These are phyloP conservation scores for Sinella curviseta DNA, from an alignment of 1,140 invertebrate species.

Conservation along the genomic window DNA sequence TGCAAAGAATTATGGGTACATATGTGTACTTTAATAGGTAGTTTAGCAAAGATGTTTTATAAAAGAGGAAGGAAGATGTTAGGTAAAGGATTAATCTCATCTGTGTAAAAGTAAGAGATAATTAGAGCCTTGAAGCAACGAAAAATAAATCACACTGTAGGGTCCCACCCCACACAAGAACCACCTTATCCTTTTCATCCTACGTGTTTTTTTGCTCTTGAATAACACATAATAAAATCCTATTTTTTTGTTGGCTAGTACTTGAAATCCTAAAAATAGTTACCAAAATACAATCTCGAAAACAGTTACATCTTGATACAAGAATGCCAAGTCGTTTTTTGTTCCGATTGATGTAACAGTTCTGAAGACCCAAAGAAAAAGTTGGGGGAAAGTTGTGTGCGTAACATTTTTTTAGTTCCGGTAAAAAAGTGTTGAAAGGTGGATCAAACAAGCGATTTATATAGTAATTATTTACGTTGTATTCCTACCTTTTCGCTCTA, in stretches of 20 bases:
- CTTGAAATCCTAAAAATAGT: background rate
- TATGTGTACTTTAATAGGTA: background rate
- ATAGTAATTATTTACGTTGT: too few relatives aligned
- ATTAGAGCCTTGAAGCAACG: background rate
- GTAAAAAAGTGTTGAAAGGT: background rate
- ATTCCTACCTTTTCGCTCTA: too few relatives aligned
- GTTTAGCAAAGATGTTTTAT: background rate
- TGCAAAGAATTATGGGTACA: background rate
- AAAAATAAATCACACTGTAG: slow-evolving; percentile 7
- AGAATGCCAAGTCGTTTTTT: too few relatives aligned
- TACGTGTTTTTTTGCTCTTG: too few relatives aligned
- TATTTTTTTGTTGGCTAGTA: background rate
- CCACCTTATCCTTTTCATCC: too few relatives aligned
- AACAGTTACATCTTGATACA: too few relatives aligned
- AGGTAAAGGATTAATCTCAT: slow-evolving; percentile 1
- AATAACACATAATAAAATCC: too few relatives aligned
- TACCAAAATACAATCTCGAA: background rate
- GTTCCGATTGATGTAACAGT: too few relatives aligned
- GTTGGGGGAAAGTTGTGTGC: background rate
- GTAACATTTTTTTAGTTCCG: background rate
- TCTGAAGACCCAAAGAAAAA: too few relatives aligned
- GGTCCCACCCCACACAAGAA: background rate
- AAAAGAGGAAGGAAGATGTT: background rate
- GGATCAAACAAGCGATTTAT: background rate
- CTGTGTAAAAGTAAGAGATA: background rate